Evolutionary conservation across 2,888 invertebrate species (phyloP).

Genomic region (Kuschelorhynchus macadamiae): DNA sequence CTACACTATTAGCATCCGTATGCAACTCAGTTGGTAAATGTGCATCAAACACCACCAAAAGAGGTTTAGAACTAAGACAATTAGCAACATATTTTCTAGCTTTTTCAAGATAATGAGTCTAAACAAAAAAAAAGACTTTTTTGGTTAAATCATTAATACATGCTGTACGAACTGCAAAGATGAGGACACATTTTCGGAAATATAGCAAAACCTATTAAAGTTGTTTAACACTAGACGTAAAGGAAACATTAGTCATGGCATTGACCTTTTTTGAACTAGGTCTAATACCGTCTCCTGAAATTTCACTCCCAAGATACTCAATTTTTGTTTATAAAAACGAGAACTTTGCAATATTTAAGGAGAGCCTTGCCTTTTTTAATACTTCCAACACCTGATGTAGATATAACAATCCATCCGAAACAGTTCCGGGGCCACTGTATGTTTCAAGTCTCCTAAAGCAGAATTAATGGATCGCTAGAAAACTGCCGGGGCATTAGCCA

Average conservation of each 20-base stretch:
- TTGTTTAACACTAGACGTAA: constrained; percentile 53
- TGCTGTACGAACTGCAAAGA: constrained; percentile 50
- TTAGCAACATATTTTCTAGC: constrained; percentile 50
- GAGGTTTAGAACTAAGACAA: too few relatives aligned
- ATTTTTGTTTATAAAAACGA: constrained; percentile 42
- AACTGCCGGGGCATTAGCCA: too few relatives aligned
- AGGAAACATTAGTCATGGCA: constrained; percentile 56
- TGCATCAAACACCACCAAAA: too few relatives aligned
- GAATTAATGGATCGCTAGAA: too few relatives aligned
- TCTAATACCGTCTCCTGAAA: constrained; percentile 53
- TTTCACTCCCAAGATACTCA: constrained; percentile 59
- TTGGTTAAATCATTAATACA: constrained; percentile 16
- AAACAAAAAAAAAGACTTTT: constrained; percentile 39
- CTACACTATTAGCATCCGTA: too few relatives aligned
- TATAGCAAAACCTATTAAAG: constrained; percentile 57
- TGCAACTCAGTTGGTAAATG: too few relatives aligned
- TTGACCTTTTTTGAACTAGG: constrained; percentile 56
- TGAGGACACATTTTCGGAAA: constrained; percentile 56
- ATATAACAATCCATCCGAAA: too few relatives aligned
- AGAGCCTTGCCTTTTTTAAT: constrained; percentile 33
- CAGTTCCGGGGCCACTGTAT: too few relatives aligned
- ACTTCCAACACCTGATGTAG: too few relatives aligned
- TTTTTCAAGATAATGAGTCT: constrained; percentile 43
- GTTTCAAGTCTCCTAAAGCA: too few relatives aligned
- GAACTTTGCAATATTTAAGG: constrained; percentile 25